These are phyloP conservation scores for Lemur catta DNA, from an alignment of 2,797 vertebrate genomes.

Conservation along the genomic window DNA sequence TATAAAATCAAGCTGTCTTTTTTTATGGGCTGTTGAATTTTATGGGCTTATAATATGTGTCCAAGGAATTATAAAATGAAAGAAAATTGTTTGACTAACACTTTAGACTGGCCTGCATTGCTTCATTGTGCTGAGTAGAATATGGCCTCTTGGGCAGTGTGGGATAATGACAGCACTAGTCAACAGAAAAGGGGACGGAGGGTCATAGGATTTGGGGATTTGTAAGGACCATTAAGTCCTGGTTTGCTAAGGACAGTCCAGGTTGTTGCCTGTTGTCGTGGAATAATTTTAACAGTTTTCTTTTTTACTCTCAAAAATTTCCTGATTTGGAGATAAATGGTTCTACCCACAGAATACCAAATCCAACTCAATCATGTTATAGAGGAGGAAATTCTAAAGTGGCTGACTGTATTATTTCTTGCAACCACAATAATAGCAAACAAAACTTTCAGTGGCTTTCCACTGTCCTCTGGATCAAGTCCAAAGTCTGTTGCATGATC, in stretches of 20 bases:
- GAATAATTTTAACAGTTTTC: background rate
- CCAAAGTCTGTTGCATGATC: background rate
- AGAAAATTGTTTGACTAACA: constrained; percentile 15
- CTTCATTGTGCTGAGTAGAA: background rate
- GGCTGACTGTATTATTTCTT: background rate
- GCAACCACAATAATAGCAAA: background rate
- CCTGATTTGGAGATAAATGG: background rate
- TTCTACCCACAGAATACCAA: background rate
- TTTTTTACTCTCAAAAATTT: background rate
- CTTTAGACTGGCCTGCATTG: background rate
- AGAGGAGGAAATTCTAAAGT: background rate
- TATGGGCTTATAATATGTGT: constrained; percentile 34
- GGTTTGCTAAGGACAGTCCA: background rate
- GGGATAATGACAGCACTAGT: background rate
- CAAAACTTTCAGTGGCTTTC: background rate
- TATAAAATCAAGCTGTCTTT: constrained; percentile 36
- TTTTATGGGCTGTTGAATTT: constrained; percentile 58
- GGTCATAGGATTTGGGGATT: background rate
- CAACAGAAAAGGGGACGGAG: background rate
- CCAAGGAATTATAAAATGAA: constrained; percentile 54
- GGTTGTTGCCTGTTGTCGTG: background rate
- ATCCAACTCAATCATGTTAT: background rate
- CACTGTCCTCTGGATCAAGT: background rate
- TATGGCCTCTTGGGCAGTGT: background rate
- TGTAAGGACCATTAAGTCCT: background rate